phyloP scores from a whole-genome alignment of 2,113 vertebrate species.

The Corvus moneduloides region DNA sequence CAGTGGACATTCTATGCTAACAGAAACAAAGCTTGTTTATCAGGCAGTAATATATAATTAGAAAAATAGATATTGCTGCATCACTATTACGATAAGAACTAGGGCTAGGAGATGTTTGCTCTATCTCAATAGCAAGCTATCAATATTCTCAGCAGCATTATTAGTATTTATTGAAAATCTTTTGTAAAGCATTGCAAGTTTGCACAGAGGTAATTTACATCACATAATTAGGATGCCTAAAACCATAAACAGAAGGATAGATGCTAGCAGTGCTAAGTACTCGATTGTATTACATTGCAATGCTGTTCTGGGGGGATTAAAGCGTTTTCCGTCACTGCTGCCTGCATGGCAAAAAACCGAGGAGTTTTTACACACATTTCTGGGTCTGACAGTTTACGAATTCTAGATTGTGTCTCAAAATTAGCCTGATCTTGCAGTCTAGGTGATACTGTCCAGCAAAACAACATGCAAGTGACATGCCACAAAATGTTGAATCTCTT shows the following conservation, averaged over 20 bases:
- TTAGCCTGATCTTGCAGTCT: neutral
- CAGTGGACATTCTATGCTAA: neutral
- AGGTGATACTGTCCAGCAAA: neutral
- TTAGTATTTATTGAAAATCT: slow-evolving; percentile 45
- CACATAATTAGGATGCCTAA: slow-evolving; percentile 24
- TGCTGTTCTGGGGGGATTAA: neutral
- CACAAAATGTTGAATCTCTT: neutral
- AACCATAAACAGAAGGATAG: neutral
- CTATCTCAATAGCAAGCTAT: neutral
- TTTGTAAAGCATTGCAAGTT: neutral
- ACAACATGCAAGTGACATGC: neutral
- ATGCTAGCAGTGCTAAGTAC: neutral
- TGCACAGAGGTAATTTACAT: slow-evolving; percentile 40
- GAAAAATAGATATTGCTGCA: neutral
- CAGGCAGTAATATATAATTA: neutral
- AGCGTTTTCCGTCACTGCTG: neutral
- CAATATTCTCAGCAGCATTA: slow-evolving; percentile 48
- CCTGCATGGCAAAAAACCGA: neutral
- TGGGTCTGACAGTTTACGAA: neutral
- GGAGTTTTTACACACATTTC: neutral
- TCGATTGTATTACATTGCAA: neutral
- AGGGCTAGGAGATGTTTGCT: neutral
- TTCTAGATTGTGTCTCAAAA: neutral
- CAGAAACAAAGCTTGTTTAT: neutral
- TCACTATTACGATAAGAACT: neutral